Percentiles rank a stretch among this genome's conserved stretches.
Evolutionary conservation across 2,888 invertebrate species (phyloP).

Genomic region (Heterodera filipjevi): DNA sequence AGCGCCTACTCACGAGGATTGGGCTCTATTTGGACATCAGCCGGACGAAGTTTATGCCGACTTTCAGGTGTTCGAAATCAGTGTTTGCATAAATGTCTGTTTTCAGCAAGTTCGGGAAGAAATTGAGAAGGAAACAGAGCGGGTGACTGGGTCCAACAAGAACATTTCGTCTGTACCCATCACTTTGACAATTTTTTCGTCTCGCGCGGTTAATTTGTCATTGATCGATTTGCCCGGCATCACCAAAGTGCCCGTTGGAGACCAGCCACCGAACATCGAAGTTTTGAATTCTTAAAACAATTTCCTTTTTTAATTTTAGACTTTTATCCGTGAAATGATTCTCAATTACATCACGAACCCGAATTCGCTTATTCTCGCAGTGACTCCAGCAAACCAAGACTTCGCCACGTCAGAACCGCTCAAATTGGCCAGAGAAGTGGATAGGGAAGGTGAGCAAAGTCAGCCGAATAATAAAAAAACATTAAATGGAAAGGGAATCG

Average conservation of each 20-base stretch:
- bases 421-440: conserved; percentile 89
- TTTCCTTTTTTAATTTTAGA: conserved; percentile 49
- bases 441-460: conserved; percentile 79
- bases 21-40: conserved; percentile 92
- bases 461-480: not conserved
- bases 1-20: conserved; percentile 67
- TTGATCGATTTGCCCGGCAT: conserved; percentile 96
- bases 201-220: conserved; percentile 88
- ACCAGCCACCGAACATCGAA: conserved; percentile 97
- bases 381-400: conserved; percentile 96
- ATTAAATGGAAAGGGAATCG: conserved; percentile 72
- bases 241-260: conserved; percentile 95
- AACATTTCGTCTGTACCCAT: conserved; percentile 94
- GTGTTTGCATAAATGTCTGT: not conserved
- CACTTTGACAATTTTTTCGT: conserved; percentile 91
- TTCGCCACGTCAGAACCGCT: conserved; percentile 98
- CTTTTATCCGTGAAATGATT: conserved; percentile 86
- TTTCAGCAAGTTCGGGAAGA: conserved; percentile 77
- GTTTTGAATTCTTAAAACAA: conserved; percentile 29
- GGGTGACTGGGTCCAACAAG: conserved; percentile 91
- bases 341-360: conserved; percentile 89
- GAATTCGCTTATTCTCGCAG: conserved; percentile 94
- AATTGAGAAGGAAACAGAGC: conserved; percentile 90
- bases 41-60: conserved; percentile 85
- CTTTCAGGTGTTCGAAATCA: conserved; percentile 75